phyloP scores from a whole-genome alignment of 1,140 invertebrate species.

The Hetaerina americana region DNA sequence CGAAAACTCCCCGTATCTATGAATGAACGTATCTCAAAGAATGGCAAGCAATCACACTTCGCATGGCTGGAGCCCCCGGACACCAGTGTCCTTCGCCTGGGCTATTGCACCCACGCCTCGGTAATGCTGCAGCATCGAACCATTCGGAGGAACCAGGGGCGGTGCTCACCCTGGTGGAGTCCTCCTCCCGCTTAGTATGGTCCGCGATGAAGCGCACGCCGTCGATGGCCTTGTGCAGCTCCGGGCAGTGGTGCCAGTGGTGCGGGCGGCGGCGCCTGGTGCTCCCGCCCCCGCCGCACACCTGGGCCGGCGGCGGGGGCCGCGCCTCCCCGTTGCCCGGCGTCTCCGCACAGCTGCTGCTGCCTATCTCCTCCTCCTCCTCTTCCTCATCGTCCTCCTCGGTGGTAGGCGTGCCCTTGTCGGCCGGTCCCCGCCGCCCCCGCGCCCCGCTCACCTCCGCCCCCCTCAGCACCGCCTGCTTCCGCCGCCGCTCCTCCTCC shows the following conservation, averaged over 20 bases:
- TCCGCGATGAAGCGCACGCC: slow-evolving; percentile 86
- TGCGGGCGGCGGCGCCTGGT: slow-evolving; percentile 21
- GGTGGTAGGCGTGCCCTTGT: background rate
- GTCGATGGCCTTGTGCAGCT: slow-evolving; percentile 81
- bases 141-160: no score
- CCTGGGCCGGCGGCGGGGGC: slow-evolving; percentile 18
- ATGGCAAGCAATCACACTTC: no score
- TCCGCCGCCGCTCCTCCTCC: slow-evolving; percentile 8
- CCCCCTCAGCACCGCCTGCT: slow-evolving; percentile 9
- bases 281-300: slow-evolving; percentile 20
- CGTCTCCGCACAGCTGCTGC: background rate
- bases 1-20: no score
- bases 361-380: slow-evolving; percentile 3
- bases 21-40: no score
- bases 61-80: no score
- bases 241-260: slow-evolving; percentile 76
- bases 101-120: no score
- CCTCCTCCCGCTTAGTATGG: slow-evolving; percentile 82
- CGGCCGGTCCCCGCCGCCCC: slow-evolving; percentile 14
- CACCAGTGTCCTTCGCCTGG: no score
- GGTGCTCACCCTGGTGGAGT: slow-evolving; percentile 66
- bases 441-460: slow-evolving; percentile 17
- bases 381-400: background rate
- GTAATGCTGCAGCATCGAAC: no score
- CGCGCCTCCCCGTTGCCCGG: slow-evolving; percentile 5